Evolutionary conservation across 2,797 vertebrate genomes (phyloP).

Genomic region (Melanogrammus aeglefinus): DNA sequence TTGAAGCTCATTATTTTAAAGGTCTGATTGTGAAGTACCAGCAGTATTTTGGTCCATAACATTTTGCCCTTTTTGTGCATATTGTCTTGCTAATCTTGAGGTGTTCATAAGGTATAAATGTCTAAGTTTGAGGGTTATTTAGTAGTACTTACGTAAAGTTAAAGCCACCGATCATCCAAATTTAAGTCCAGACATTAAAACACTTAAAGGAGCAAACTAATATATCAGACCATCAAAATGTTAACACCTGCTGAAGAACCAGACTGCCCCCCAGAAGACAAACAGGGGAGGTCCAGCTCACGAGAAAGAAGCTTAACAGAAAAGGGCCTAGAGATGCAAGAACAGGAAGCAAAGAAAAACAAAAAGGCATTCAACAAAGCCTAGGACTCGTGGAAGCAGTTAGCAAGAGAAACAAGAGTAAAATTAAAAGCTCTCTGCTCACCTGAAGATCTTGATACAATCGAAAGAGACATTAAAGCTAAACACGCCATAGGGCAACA

Average conservation of each 20-base stretch:
- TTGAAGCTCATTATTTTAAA: too few relatives aligned
- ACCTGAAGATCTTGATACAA: constrained; percentile 18
- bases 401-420: constrained; percentile 4
- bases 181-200: background rate
- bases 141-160: background rate
- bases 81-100: too few relatives aligned
- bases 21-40: too few relatives aligned
- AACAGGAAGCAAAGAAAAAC: too few relatives aligned
- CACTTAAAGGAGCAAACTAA: background rate
- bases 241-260: background rate
- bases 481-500: constrained; percentile 6
- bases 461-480: constrained; percentile 5
- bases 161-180: background rate
- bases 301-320: constrained; percentile 24
- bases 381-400: too few relatives aligned
- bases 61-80: too few relatives aligned
- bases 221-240: background rate
- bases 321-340: constrained; percentile 16
- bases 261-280: background rate
- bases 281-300: constrained; percentile 15
- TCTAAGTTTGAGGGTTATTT: background rate
- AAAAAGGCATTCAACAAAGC: too few relatives aligned
- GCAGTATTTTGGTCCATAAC: too few relatives aligned
- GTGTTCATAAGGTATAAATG: too few relatives aligned
- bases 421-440: constrained; percentile 28